These are phyloP conservation scores for Ceratoteleas bidentatus DNA, from an alignment of 1,140 invertebrate genomes.

Conservation along the genomic window DNA sequence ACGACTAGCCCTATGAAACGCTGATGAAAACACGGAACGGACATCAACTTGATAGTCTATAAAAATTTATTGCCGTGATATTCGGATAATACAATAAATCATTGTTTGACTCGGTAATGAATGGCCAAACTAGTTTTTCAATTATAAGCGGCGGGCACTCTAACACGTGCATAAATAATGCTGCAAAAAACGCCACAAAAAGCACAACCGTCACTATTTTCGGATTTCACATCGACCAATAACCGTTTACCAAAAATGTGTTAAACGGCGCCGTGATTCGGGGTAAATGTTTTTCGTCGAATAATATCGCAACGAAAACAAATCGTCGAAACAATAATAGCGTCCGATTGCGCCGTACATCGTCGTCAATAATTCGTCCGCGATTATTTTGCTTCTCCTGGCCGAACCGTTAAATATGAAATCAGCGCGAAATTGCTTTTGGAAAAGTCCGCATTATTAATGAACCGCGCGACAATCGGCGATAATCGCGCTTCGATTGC, in stretches of 20 bases:
- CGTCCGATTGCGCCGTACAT: not conserved
- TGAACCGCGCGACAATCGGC: slow-evolving; percentile 28
- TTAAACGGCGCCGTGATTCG: too few species aligned
- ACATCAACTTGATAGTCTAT: slow-evolving; percentile 51
- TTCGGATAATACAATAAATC: slow-evolving; percentile 39
- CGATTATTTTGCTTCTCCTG: not conserved
- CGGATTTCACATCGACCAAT: not conserved
- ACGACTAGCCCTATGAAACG: slow-evolving; percentile 26
- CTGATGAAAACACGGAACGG: slow-evolving; percentile 45
- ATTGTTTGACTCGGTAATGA: slow-evolving; percentile 32
- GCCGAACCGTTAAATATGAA: slow-evolving; percentile 14
- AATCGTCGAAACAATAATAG: not conserved
- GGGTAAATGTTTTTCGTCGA: not conserved
- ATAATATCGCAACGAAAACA: not conserved
- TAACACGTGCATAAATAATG: not conserved
- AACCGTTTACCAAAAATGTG: not conserved
- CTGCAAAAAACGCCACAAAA: not conserved
- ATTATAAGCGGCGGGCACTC: slow-evolving; percentile 7
- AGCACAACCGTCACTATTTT: not conserved
- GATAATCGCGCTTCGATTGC: slow-evolving; percentile 46
- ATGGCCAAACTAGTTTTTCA: slow-evolving; percentile 40
- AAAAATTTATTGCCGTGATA: slow-evolving; percentile 46
- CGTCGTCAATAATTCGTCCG: slow-evolving; percentile 5
- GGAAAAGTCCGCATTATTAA: slow-evolving; percentile 37
- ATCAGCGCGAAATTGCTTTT: slow-evolving; percentile 28